Evolutionary conservation across 2,888 invertebrate species (phyloP).

Genomic region (Apodemia duryi): DNA sequence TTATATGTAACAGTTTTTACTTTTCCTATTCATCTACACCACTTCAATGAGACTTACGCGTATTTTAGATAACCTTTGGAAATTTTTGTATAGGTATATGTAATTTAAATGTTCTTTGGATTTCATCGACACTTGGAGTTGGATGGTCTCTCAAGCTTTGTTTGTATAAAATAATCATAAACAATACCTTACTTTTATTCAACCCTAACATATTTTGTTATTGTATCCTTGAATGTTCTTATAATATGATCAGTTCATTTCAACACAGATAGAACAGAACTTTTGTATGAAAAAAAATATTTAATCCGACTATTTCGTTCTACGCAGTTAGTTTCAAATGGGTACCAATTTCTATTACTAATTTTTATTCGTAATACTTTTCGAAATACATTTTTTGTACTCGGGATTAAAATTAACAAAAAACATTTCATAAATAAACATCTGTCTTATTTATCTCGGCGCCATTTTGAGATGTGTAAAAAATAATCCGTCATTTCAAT

Average conservation of each 20-base stretch:
- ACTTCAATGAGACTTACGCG: too few species aligned
- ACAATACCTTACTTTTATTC: not conserved
- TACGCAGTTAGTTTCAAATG: conserved; percentile 16
- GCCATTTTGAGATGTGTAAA: conserved; percentile 29
- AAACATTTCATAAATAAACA: conserved; percentile 33
- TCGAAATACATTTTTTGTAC: conserved; percentile 15
- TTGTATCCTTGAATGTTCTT: not conserved
- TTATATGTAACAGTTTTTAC: too few species aligned
- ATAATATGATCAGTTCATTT: not conserved
- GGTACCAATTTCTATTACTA: conserved; percentile 13
- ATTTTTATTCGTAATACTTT: conserved; percentile 23
- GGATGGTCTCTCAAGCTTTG: too few species aligned
- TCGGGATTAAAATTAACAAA: conserved; percentile 31
- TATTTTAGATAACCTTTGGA: too few species aligned
- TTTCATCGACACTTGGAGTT: too few species aligned
- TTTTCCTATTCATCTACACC: too few species aligned
- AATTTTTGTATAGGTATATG: too few species aligned
- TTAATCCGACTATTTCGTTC: conserved; percentile 13
- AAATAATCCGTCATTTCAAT: conserved; percentile 37
- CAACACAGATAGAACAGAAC: not conserved
- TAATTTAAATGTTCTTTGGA: too few species aligned
- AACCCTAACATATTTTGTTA: not conserved
- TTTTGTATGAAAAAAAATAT: conserved; percentile 8
- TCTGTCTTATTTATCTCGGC: conserved; percentile 38
- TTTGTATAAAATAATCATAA: not conserved